Evolutionary conservation across 2,888 invertebrate species (phyloP).

Genomic region (Thyatira batis): DNA sequence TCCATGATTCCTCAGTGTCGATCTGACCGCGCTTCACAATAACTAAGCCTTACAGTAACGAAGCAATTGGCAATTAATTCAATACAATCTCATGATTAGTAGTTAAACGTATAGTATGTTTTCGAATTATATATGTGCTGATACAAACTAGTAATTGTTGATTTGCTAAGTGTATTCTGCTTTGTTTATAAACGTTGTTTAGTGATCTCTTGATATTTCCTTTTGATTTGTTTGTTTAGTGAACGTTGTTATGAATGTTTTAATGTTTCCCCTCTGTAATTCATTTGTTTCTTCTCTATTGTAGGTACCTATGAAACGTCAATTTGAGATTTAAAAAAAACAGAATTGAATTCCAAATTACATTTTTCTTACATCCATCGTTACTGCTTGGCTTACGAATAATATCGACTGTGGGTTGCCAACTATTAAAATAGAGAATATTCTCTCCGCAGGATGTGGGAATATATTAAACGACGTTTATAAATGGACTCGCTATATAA

Average conservation of each 20-base stretch:
- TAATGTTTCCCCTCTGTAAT: neutral
- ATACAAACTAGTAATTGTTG: slow-evolving; percentile 15
- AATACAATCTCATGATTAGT: slow-evolving; percentile 15
- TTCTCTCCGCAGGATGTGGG: neutral
- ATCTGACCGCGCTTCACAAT: neutral
- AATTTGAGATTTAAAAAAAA: no score
- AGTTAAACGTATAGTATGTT: slow-evolving; percentile 9
- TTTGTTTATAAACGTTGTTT: slow-evolving; percentile 21
- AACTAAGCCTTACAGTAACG: slow-evolving; percentile 3
- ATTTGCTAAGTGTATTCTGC: slow-evolving; percentile 21
- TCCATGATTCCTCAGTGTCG: neutral
- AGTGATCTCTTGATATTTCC: slow-evolving; percentile 1
- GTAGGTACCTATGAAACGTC: neutral
- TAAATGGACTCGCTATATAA: slow-evolving; percentile 4
- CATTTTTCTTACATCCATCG: neutral
- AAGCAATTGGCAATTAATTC: slow-evolving; percentile 12
- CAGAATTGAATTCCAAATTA: no score
- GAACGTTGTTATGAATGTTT: neutral
- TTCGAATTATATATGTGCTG: slow-evolving; percentile 20
- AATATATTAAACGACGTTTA: neutral
- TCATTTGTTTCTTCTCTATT: neutral
- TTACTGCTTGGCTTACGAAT: slow-evolving; percentile 2
- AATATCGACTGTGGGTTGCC: neutral
- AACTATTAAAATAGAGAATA: neutral
- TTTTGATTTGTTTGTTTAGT: neutral